A percentile compares a stretch with the other conserved stretches of the same genome.
Conservation (phyloP, 2,113 vertebrate species). For the Mirounga angustirostris region DNA sequence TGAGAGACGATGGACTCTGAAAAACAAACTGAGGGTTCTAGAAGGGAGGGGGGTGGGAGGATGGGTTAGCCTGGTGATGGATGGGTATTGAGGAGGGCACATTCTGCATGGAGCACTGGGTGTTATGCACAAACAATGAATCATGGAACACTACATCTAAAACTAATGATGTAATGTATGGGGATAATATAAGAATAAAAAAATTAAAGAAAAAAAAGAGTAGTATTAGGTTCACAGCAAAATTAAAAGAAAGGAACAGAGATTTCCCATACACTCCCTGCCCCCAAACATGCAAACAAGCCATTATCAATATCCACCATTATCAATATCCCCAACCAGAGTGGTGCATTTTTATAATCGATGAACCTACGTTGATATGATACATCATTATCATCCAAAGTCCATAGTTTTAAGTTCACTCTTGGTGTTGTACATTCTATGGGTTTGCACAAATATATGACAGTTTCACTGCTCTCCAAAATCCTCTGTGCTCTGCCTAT, state of each 20-base stretch:
- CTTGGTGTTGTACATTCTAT: background rate
- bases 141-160: too few species aligned
- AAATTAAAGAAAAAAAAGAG: background rate
- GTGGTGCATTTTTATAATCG: background rate
- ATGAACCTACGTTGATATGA: background rate
- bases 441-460: background rate
- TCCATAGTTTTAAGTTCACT: background rate
- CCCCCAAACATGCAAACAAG: background rate
- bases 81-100: too few species aligned
- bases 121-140: too few species aligned
- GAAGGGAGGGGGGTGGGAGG: too few species aligned
- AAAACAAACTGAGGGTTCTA: too few species aligned
- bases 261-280: background rate
- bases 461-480: background rate
- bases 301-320: background rate
- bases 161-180: too few species aligned
- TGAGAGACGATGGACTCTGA: too few species aligned
- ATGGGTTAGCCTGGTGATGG: too few species aligned
- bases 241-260: background rate
- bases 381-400: background rate
- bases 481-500: background rate
- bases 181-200: too few species aligned
- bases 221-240: background rate
- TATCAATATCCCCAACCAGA: background rate
- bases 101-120: too few species aligned